Evolutionary conservation across 2,888 invertebrate genomes (phyloP), one percentile per base, ranked within the genome.

Genomic region (Tortrix viridana): DNA sequence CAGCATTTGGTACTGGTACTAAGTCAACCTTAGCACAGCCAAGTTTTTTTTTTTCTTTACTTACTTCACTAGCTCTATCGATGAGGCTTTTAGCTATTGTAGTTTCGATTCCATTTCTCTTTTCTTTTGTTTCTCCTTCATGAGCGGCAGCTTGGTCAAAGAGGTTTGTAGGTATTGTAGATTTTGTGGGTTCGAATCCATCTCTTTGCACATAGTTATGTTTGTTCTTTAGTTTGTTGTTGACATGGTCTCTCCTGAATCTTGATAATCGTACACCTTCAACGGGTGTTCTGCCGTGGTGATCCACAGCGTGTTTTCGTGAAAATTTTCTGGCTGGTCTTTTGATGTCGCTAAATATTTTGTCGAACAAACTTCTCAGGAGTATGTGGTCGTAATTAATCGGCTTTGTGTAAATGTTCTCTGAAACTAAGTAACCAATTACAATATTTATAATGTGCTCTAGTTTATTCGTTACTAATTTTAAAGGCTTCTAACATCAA

Each of bases 21-120:
- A 65, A 37, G 7, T 66, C 52, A 20, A 66, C 38, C 20, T 66
- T 61, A 7, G 53, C 65, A 44, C 43, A 62, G 3, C 57, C 67
- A 22, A 56, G 23, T 43, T 63, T 67, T 14, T 52, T 54, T 12
- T 26, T 19, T 26, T 26, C 57, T 41, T 56, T 41, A 41, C 41
- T n/a, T n/a, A n/a, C 41, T 5, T 16, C 41, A 5, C 5, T n/a
- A 14, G 19, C 12, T 12, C 14, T 4, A 19, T 26, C 44, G 2
- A 26, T 6, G 7, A 41, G n/a, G 7, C 14, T 32, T n/a, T 14
- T 6, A 7, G 14, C 3, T 4, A 12, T 2, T 22, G 16, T 16
- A 12, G 2, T 32, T 18, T 50, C 19, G 3, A 37, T 50, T 50
- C 19, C 12, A 5, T 37, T 19, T 9, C 32, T 18, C 14, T 50